Percentiles rank a stretch among this genome's conserved stretches.
These are phyloP conservation scores for Phoebastria nigripes DNA, from an alignment of 2,797 vertebrate species.

Conservation along the genomic window DNA sequence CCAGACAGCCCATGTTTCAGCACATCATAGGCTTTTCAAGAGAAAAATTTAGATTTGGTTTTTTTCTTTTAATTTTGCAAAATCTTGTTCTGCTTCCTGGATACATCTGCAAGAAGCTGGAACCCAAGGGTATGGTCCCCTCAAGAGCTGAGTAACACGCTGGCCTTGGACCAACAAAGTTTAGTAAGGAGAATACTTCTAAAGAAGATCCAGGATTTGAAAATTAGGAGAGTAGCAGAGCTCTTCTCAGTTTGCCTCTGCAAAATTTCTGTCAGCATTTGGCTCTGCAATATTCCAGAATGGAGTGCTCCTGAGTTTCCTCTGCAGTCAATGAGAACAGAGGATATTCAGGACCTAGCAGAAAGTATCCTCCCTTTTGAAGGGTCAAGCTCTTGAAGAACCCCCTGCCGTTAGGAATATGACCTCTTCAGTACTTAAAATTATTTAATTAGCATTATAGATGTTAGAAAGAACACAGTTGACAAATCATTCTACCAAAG, in stretches of 20 bases:
- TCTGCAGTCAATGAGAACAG: not conserved
- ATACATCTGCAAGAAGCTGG: not conserved
- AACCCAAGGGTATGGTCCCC: not conserved
- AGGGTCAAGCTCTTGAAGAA: not conserved
- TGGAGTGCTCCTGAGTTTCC: not conserved
- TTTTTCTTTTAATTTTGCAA: not conserved
- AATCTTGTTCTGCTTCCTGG: not conserved
- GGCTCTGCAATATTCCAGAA: not conserved
- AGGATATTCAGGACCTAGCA: not conserved
- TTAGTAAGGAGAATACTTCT: not conserved
- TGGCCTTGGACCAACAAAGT: not conserved
- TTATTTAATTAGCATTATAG: constrained; percentile 26
- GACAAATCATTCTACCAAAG: not conserved
- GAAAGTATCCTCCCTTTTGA: not conserved
- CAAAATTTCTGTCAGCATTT: not conserved
- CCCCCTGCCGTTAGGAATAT: not conserved
- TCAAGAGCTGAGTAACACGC: not conserved
- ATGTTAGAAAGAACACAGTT: not conserved
- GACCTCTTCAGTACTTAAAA: constrained; percentile 9
- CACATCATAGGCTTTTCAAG: not conserved
- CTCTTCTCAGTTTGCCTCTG: not conserved
- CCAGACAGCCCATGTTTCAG: not conserved
- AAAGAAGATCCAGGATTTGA: not conserved
- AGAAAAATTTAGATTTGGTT: not conserved
- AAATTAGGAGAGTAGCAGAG: not conserved